These are phyloP conservation scores for Agonopterix heracliana DNA, from an alignment of 2,888 invertebrate species.

Conservation along the genomic window DNA sequence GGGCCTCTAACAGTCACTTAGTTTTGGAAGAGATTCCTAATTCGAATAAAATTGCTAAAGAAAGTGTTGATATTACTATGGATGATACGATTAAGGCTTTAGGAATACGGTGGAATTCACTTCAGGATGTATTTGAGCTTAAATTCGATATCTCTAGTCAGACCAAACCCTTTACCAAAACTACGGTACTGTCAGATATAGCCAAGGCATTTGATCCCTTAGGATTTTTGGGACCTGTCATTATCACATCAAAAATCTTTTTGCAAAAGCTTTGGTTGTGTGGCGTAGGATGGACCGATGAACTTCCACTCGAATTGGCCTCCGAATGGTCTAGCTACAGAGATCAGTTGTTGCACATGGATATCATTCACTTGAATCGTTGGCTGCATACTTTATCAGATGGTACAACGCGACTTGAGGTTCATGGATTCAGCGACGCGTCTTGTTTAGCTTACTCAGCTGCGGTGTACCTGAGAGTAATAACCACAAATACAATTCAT, in stretches of 20 bases:
- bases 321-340: slow-evolving; percentile 5
- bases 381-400: slow-evolving; percentile 2
- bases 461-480: slow-evolving; percentile 11
- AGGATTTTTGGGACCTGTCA: slow-evolving; percentile 16
- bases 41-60: background rate
- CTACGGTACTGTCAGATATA: slow-evolving; percentile 15
- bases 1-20: slow-evolving; percentile 12
- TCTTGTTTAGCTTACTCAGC: slow-evolving; percentile 14
- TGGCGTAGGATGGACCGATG: slow-evolving; percentile 1
- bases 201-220: slow-evolving; percentile 17
- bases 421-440: slow-evolving; percentile 16
- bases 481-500: background rate
- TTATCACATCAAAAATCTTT: slow-evolving; percentile 1
- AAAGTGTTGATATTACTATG: slow-evolving; percentile 2
- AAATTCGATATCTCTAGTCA: background rate
- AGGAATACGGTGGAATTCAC: slow-evolving; percentile 10
- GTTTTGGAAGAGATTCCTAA: slow-evolving; percentile 2
- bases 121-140: slow-evolving; percentile 4
- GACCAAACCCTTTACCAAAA: slow-evolving; percentile 11
- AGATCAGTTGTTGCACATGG: background rate
- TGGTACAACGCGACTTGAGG: slow-evolving; percentile 3
- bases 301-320: background rate
- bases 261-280: slow-evolving; percentile 3
- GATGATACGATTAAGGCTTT: slow-evolving; percentile 10
- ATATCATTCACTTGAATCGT: slow-evolving; percentile 4